phyloP scores from a whole-genome alignment of 2,797 vertebrate species.

The Cossypha dichroa region DNA sequence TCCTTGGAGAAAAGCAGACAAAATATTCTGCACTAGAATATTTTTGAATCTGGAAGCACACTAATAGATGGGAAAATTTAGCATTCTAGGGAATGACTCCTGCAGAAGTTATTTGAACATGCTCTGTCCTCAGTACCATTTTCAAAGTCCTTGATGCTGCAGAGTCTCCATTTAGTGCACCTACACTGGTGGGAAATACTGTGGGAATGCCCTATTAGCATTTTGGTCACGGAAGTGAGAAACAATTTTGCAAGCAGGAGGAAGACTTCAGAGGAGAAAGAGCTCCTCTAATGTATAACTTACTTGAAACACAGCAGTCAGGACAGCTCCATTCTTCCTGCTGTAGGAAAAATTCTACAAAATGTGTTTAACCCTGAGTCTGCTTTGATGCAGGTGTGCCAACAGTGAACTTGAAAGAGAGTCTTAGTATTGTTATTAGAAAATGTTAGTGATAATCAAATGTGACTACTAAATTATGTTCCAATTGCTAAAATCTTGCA shows the following conservation, averaged over 20 bases:
- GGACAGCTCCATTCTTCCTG: background rate
- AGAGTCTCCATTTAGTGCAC: background rate
- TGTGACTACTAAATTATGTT: background rate
- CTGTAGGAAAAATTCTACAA: background rate
- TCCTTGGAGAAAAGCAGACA: conserved; percentile 37
- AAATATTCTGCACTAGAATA: conserved; percentile 5
- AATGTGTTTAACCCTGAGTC: background rate
- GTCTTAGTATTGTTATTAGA: background rate
- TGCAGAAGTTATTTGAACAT: conserved; percentile 13
- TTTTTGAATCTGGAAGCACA: conserved; percentile 18
- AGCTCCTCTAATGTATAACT: background rate
- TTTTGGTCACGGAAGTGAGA: background rate
- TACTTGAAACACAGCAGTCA: background rate
- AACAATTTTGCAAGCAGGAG: background rate
- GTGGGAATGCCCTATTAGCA: background rate
- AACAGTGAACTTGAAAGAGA: background rate
- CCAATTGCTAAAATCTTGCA: background rate
- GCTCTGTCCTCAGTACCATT: background rate
- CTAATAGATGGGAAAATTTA: background rate
- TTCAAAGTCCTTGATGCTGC: conserved; percentile 12
- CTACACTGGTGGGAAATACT: background rate
- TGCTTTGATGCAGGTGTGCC: background rate
- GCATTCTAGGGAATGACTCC: background rate
- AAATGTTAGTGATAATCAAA: background rate
- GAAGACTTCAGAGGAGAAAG: background rate